Percentiles rank a stretch among this genome's conserved stretches.
phyloP scores from a whole-genome alignment of 2,888 invertebrate species.

The Epistrophella euchroma region DNA sequence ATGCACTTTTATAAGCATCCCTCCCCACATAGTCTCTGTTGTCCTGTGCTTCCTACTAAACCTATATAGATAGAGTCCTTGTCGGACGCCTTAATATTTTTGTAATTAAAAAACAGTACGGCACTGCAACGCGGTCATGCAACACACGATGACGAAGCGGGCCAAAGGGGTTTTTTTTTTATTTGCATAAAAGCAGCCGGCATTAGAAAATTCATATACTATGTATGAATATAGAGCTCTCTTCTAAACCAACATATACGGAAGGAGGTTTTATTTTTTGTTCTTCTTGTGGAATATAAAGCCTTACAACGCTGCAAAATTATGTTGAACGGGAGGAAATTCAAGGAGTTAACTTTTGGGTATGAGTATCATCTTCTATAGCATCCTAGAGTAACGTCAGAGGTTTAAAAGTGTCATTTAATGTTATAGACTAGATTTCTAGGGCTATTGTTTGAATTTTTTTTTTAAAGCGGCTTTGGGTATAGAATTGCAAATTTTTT shows the following conservation, averaged over 20 bases:
- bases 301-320: neutral
- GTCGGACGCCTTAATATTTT: constrained; percentile 72
- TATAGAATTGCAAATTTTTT: constrained; percentile 2
- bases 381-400: constrained; percentile 16
- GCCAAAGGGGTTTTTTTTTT: constrained; percentile 11
- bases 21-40: neutral
- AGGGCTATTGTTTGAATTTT: neutral
- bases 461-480: neutral
- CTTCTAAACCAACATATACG: constrained; percentile 43
- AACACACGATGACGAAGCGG: too few relatives aligned
- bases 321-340: neutral
- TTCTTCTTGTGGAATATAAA: neutral
- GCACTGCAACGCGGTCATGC: constrained; percentile 59
- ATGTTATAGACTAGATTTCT: constrained; percentile 50
- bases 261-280: constrained; percentile 39
- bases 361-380: constrained; percentile 1
- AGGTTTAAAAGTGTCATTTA: constrained; percentile 32
- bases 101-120: constrained; percentile 72
- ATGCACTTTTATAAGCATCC: constrained; percentile 53
- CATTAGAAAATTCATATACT: constrained; percentile 53
- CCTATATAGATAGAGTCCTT: constrained; percentile 48
- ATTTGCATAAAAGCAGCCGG: constrained; percentile 44
- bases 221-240: neutral
- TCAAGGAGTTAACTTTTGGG: constrained; percentile 52
- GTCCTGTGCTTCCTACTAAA: neutral